A percentile compares a stretch with the other conserved stretches of the same genome.
phyloP scores from a whole-genome alignment of 92 coral and sea anemone genomes.

The Siderastrea radians region DNA sequence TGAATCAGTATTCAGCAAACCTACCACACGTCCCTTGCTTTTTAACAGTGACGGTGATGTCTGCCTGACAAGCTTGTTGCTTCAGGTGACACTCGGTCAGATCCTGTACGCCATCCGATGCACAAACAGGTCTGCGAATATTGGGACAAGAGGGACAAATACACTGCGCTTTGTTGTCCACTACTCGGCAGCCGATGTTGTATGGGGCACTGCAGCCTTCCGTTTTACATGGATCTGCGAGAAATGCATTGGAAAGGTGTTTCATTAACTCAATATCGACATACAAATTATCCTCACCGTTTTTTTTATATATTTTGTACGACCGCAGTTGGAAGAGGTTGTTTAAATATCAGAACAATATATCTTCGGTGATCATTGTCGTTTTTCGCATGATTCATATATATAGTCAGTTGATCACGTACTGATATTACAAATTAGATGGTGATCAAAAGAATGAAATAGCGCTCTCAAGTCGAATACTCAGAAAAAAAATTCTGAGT shows the following conservation, averaged over 20 bases:
- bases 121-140: constrained; percentile 27
- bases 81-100: constrained; percentile 28
- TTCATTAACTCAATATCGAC: too few relatives aligned
- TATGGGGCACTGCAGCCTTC: constrained; percentile 40
- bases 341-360: too few relatives aligned
- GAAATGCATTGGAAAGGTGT: background rate
- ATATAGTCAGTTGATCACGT: too few relatives aligned
- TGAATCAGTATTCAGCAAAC: background rate
- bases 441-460: too few relatives aligned
- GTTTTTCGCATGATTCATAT: too few relatives aligned
- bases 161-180: constrained; percentile 23
- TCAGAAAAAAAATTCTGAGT: too few relatives aligned
- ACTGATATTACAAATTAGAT: too few relatives aligned
- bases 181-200: constrained; percentile 36
- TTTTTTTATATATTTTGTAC: too few relatives aligned
- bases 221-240: constrained; percentile 30
- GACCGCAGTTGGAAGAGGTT: too few relatives aligned
- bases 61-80: constrained; percentile 28
- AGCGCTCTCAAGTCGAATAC: too few relatives aligned
- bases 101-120: constrained; percentile 51
- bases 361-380: too few relatives aligned
- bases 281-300: too few relatives aligned
- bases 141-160: constrained; percentile 31
- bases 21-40: constrained; percentile 39
- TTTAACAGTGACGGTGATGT: constrained; percentile 6